phyloP scores from a whole-genome alignment of 2,888 invertebrate species.

The Drosophila neutralis region DNA sequence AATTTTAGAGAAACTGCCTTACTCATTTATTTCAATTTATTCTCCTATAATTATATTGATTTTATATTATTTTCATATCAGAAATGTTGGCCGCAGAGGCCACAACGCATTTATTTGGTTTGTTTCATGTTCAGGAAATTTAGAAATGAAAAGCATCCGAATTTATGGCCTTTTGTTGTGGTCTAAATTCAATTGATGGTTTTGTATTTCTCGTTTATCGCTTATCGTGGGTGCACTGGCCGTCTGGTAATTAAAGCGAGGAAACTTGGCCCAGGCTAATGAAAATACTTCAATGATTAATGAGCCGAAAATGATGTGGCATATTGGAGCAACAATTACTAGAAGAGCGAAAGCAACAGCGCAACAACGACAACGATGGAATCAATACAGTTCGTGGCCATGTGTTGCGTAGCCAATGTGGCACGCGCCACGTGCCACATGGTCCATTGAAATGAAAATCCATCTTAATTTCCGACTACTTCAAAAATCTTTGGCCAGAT shows the following conservation, averaged over 20 bases:
- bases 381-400: slow-evolving; percentile 57
- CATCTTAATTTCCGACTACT: slow-evolving; percentile 34
- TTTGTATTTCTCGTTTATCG: slow-evolving; percentile 36
- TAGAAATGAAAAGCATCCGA: slow-evolving; percentile 7
- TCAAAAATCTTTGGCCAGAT: slow-evolving; percentile 48
- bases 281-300: slow-evolving; percentile 71
- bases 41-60: slow-evolving; percentile 32
- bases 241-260: slow-evolving; percentile 39
- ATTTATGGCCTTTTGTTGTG: slow-evolving; percentile 47
- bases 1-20: background rate
- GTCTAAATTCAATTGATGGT: slow-evolving; percentile 44
- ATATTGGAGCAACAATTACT: slow-evolving; percentile 69
- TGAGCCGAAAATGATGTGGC: slow-evolving; percentile 79
- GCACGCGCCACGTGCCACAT: slow-evolving; percentile 35
- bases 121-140: slow-evolving; percentile 15
- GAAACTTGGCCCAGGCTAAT: slow-evolving; percentile 52
- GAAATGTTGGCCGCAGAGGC: background rate
- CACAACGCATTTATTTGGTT: slow-evolving; percentile 13
- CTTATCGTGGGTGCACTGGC: slow-evolving; percentile 11
- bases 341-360: slow-evolving; percentile 25
- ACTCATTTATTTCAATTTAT: background rate
- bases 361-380: slow-evolving; percentile 28
- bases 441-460: slow-evolving; percentile 37
- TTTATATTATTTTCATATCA: slow-evolving; percentile 43
- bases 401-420: slow-evolving; percentile 60